Percentiles rank a stretch among this genome's conserved stretches.
Evolutionary conservation across 2,113 vertebrate genomes (phyloP).

Genomic region (Hemibagrus wyckioides): DNA sequence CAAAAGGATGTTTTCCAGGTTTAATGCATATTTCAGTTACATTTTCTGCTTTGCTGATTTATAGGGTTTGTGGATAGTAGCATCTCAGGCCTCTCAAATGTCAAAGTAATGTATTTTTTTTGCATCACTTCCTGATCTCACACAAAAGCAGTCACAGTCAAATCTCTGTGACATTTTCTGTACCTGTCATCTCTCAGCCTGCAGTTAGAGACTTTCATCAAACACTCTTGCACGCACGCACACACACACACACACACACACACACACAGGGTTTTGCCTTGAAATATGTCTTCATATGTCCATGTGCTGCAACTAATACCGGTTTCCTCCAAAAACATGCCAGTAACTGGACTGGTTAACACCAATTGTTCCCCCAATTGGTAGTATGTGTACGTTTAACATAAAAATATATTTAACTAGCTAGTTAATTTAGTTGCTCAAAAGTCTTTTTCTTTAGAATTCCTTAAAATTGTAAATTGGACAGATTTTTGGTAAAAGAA

Average conservation of each 20-base stretch:
- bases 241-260: too few relatives aligned
- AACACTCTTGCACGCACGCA: not conserved
- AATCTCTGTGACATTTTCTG: not conserved
- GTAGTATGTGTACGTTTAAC: too few relatives aligned
- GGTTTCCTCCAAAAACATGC: not conserved
- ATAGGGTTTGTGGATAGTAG: not conserved
- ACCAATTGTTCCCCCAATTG: too few relatives aligned
- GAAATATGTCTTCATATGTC: too few relatives aligned
- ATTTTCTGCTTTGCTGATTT: not conserved
- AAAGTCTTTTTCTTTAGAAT: too few relatives aligned
- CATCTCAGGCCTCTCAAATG: not conserved
- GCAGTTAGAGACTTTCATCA: not conserved
- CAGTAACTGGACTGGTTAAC: too few relatives aligned
- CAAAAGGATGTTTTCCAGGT: not conserved
- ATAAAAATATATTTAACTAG: too few relatives aligned
- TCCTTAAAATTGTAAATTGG: too few relatives aligned
- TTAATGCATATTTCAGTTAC: not conserved
- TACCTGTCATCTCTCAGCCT: not conserved
- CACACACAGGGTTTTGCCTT: too few relatives aligned
- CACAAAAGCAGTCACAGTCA: not conserved
- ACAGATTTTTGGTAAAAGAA: too few relatives aligned
- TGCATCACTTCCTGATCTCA: not conserved
- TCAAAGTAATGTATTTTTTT: not conserved
- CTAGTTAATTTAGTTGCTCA: too few relatives aligned
- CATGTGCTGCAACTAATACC: not conserved